phyloP scores from a whole-genome alignment of 2,888 invertebrate genomes.

The Caenorhabditis sp. region DNA sequence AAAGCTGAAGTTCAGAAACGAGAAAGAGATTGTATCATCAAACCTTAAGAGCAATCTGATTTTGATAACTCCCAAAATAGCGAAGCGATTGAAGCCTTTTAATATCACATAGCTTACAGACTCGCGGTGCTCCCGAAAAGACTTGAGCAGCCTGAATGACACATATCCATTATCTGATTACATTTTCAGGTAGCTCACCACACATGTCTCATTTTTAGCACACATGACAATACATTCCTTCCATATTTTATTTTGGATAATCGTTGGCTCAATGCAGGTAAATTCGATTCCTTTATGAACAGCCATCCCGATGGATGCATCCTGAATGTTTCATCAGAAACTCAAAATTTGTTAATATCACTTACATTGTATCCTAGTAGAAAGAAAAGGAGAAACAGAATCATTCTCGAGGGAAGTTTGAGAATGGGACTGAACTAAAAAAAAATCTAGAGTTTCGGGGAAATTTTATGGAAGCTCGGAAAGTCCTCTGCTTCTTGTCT shows the following conservation, averaged over 20 bases:
- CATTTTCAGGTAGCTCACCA: neutral
- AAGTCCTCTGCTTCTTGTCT: too few relatives aligned
- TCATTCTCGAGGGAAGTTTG: neutral
- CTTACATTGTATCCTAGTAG: neutral
- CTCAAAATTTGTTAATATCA: neutral
- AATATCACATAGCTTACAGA: neutral
- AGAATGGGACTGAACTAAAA: neutral
- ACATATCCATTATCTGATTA: neutral
- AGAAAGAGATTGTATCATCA: neutral
- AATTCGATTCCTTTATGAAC: neutral
- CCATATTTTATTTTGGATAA: neutral
- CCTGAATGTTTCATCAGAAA: neutral
- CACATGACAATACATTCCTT: constrained; percentile 3
- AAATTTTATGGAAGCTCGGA: neutral
- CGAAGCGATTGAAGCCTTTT: neutral
- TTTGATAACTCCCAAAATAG: neutral
- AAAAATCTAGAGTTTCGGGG: neutral
- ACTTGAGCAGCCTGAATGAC: constrained; percentile 2
- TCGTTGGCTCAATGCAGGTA: neutral
- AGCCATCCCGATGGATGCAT: neutral
- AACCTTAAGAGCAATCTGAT: neutral
- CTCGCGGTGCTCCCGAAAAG: too few relatives aligned
- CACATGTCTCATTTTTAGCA: constrained; percentile 25
- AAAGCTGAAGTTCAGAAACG: neutral
- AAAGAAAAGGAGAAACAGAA: neutral